Evolutionary conservation across 2,888 invertebrate species (phyloP).

Genomic region (Xestoiulus laeticollis): DNA sequence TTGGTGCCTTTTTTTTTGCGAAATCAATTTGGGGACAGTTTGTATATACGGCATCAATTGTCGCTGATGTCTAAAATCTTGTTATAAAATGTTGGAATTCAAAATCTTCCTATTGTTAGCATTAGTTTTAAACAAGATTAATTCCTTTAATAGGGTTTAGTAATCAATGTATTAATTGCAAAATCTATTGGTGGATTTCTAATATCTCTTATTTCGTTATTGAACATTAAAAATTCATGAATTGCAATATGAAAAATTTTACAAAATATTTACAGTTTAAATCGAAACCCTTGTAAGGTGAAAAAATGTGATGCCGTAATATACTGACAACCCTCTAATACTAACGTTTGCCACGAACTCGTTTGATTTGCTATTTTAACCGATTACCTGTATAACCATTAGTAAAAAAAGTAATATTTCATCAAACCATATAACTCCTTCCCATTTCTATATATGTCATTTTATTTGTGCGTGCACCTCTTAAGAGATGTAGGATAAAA

Average conservation of each 20-base stretch:
- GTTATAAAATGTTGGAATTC: too few species aligned
- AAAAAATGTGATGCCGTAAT: neutral
- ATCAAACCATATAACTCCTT: neutral
- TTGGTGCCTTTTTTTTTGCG: conserved; percentile 16
- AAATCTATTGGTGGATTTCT: neutral
- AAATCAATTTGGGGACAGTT: neutral
- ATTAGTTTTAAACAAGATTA: neutral
- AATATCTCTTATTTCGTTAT: too few species aligned
- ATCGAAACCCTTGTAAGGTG: too few species aligned
- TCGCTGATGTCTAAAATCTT: too few species aligned
- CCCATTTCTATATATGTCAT: neutral
- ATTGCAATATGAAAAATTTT: neutral
- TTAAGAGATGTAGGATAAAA: neutral
- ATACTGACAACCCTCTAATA: neutral
- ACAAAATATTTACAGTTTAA: too few species aligned
- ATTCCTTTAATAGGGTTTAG: too few species aligned
- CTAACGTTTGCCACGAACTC: neutral
- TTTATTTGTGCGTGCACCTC: neutral
- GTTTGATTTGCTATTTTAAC: neutral
- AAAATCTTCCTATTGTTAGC: neutral
- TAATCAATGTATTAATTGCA: neutral
- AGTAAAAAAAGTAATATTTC: neutral
- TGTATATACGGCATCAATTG: conserved; percentile 8
- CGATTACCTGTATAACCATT: conserved; percentile 32
- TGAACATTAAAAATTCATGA: too few species aligned